Base-by-base conservation (phyloP, 2,113 vertebrate genomes). In the Macaca mulatta region DNA sequence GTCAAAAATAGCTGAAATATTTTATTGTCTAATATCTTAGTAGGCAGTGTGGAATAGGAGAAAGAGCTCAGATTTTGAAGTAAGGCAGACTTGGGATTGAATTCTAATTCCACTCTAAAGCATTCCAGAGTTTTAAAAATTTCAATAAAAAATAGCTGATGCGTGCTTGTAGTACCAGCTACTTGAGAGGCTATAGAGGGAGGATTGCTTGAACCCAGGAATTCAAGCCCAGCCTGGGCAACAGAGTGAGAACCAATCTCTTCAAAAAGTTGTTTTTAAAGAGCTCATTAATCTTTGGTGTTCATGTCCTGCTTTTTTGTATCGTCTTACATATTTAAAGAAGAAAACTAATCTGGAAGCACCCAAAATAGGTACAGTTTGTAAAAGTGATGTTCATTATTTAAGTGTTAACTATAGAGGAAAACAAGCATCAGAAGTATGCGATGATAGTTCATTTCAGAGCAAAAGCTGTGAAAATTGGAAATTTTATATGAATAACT, bases 401-500 rank as follows among this genome's bases (percentile, higher is more conserved):
- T 92, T 93, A 94, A 90, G 0, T 67, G 20, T 93, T 95, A 89
- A 84, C 55, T 82, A 45, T 61, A 90, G 48, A 84, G 67, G 23
- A 84, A 96, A 89, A 86, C 2, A 84, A 59, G 35, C 23, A 72
- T 89, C 27, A 80, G 69, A 75, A 61, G 55, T 93, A 67, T 84
- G 86, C 94, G 25, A 96, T 75, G 18, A 17, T 86, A 88, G 38
- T 74, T 83, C 25, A 75, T 91, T 93, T 97, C 38, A 93, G 22
- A 97, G n/a, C 30, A 72, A 90, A 94, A 61, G 12, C 82, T 67
- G 30, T 95, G 32, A 93, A 93, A 81, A 75, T 16, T 67, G 1
- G 8, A 89, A 79, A 43, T 95, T 85, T 50, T 59, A 75, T 94
- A 95, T 95, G 67, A 80, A 81, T 79, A 87, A 55, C 10, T 2